Conservation (phyloP, 2,113 vertebrate species). For the Colius striatus region DNA sequence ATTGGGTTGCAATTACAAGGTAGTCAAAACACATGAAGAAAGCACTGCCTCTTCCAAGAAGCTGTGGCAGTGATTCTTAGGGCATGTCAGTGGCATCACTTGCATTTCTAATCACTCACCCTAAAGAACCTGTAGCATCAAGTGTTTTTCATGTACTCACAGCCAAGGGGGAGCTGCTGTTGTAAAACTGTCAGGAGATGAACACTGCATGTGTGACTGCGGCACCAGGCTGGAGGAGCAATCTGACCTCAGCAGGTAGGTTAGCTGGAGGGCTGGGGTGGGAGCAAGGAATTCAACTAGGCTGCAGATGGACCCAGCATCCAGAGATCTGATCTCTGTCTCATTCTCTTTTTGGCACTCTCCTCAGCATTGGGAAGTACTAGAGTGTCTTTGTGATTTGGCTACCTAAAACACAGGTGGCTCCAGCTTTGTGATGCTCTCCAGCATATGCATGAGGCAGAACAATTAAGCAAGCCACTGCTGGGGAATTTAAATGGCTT, state of each 20-base stretch:
- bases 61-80: neutral
- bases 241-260: neutral
- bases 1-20: neutral
- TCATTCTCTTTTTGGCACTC: neutral
- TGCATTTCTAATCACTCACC: neutral
- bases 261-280: neutral
- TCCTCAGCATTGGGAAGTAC: neutral
- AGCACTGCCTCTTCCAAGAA: neutral
- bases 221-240: neutral
- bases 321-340: neutral
- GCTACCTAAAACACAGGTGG: constrained; percentile 35
- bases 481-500: neutral
- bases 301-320: neutral
- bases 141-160: neutral
- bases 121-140: neutral
- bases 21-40: neutral
- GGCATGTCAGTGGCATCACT: neutral
- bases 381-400: neutral
- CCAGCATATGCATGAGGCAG: constrained; percentile 34
- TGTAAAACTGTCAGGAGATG: neutral
- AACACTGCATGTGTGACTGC: neutral
- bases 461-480: constrained; percentile 49
- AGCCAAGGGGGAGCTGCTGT: neutral
- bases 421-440: constrained; percentile 20
- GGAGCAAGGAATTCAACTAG: neutral